Base-by-base conservation (phyloP, 2,888 invertebrate species). In the Nudaria mundana region DNA sequence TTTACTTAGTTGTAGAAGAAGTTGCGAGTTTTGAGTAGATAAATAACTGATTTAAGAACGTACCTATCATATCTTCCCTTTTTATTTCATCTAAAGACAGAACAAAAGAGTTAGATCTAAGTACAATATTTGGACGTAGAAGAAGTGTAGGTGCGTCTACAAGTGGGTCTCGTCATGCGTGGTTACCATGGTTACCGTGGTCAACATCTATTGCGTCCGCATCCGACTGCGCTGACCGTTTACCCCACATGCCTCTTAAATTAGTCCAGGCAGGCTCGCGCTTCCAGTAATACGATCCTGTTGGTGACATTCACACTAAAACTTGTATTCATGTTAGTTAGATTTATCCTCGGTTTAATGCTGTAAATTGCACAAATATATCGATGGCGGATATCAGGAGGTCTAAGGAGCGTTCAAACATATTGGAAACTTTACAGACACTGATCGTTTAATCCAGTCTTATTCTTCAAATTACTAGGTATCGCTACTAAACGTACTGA, bases 211-310 rank as follows among this genome's bases (percentile, higher is more conserved):
- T 57, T 56, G 68, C 57, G 55, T 61, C 64, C 22, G 56, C 59
- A 30, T 50, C 58, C 49, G 37, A 45, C 44, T 77, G 83, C 71
- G 78, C 77, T 56, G 76, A 83, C 45, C 94, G 90, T 76, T 94
- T 94, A 62, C 94, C 94, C 94, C 94, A 94, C 79, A 94, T 91
- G 44, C 94, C 94, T 79, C 93, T 93, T 58, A 94, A 85, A 75
- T 94, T 94, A 71, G 93, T 93, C 94, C 94, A 94, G 72, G 93
- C 93, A 7, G 94, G 93, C 66, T 94, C 93, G 44, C 94, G 90
- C 81, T 94, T 94, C 68, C 93, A 94, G 93, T 93, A 94, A 69
- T 83, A 88, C 55, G 92, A 90, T 67, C 93, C 93, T 93, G 85
- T 77, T 51, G 75, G 65, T 51, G 45, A 15, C 26, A 38, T 26